These are phyloP conservation scores for Hedychridium roseum DNA, from an alignment of 2,888 invertebrate genomes.

Conservation along the genomic window DNA sequence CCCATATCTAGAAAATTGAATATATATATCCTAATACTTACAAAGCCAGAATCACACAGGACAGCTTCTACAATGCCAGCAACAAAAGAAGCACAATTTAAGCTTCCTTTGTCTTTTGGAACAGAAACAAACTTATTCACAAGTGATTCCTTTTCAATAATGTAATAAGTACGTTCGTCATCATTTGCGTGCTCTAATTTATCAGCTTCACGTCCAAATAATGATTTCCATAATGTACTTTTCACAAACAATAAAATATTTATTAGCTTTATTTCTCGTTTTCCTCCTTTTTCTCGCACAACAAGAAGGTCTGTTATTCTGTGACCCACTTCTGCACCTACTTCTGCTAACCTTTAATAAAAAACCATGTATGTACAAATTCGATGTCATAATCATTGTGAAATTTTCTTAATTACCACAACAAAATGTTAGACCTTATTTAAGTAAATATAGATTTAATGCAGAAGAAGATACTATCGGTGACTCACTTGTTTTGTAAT, in stretches of 20 bases:
- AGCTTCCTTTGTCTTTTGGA: constrained; percentile 95
- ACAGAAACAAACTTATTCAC: constrained; percentile 98
- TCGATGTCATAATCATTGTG: too few relatives aligned
- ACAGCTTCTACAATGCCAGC: constrained; percentile 98
- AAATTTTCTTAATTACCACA: too few relatives aligned
- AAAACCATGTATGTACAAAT: too few relatives aligned
- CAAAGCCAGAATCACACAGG: constrained; percentile 93
- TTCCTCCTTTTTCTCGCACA: constrained; percentile 90
- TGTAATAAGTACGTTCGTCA: constrained; percentile 96
- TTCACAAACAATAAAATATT: constrained; percentile 96
- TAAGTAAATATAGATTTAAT: too few relatives aligned
- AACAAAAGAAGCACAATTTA: constrained; percentile 98
- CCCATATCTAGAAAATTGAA: background rate
- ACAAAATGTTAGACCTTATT: too few relatives aligned
- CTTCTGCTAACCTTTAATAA: constrained; percentile 93
- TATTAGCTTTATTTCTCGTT: constrained; percentile 92
- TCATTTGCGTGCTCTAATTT: constrained; percentile 98
- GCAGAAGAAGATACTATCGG: too few relatives aligned
- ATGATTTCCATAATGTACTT: constrained; percentile 95
- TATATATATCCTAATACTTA: constrained; percentile 68
- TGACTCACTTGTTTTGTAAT: constrained; percentile 85
- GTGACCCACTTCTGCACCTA: constrained; percentile 95
- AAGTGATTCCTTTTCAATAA: constrained; percentile 97
- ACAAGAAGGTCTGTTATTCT: constrained; percentile 93
- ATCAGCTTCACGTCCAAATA: constrained; percentile 98